A percentile compares a stretch with the other conserved stretches of the same genome.
phyloP scores from a whole-genome alignment of 2,888 invertebrate genomes.

The Sminthurinus aureus region DNA sequence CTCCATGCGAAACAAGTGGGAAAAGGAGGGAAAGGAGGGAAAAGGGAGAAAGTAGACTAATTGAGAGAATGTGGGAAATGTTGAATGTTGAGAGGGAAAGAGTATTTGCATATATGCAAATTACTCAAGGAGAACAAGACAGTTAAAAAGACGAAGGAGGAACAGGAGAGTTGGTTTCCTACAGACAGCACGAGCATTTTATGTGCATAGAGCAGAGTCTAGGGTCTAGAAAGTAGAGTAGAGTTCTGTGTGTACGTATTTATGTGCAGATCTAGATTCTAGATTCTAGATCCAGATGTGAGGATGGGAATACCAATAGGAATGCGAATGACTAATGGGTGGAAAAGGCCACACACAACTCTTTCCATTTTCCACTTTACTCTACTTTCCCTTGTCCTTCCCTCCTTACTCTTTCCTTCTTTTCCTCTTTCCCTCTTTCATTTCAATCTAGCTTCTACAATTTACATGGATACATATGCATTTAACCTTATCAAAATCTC shows the following conservation, averaged over 20 bases:
- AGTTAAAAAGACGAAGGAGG: no score
- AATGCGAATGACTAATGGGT: neutral
- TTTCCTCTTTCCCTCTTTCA: neutral
- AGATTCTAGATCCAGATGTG: no score
- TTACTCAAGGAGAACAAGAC: no score
- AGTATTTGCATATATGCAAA: neutral
- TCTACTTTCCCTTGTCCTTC: neutral
- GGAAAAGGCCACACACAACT: neutral
- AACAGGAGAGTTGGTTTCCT: no score
- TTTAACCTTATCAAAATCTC: neutral
- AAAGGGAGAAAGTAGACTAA: neutral
- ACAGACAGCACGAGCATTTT: no score
- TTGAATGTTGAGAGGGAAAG: no score
- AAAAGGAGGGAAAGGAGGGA: neutral
- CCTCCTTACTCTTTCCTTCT: neutral
- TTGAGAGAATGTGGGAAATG: neutral
- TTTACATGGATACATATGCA: neutral
- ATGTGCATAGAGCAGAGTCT: no score
- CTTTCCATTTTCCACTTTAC: no score
- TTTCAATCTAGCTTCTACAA: neutral
- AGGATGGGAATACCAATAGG: no score
- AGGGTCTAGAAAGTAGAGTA: neutral
- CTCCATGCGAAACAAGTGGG: neutral
- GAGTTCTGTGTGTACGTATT: neutral
- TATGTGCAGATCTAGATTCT: no score